Conservation (phyloP, 1,140 invertebrate species). For the Asbolus verrucosus region DNA sequence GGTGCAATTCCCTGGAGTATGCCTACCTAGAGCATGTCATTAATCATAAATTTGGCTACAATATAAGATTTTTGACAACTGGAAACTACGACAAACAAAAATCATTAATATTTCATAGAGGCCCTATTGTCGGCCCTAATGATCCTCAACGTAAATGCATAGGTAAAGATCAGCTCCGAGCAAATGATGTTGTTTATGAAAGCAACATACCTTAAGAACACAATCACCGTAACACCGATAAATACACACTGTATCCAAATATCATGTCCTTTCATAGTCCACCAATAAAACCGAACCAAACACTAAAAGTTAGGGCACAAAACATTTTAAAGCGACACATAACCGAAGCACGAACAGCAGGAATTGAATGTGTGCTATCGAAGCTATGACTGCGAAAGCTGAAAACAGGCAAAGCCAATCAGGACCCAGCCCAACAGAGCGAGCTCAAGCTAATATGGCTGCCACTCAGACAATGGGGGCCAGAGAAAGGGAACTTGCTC, state of each 20-base stretch:
- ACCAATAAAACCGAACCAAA: conserved; percentile 44
- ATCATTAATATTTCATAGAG: conserved; percentile 64
- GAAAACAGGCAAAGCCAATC: conserved; percentile 65
- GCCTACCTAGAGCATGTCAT: conserved; percentile 35
- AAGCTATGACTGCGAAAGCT: conserved; percentile 59
- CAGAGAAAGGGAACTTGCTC: conserved; percentile 63
- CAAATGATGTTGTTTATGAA: conserved; percentile 39
- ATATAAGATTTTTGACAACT: conserved; percentile 63
- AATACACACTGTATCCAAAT: conserved; percentile 48
- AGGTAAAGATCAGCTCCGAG: conserved; percentile 37
- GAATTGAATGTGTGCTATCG: conserved; percentile 58
- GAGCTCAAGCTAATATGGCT: conserved; percentile 65
- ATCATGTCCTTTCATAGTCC: conserved; percentile 45
- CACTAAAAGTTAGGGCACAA: conserved; percentile 51
- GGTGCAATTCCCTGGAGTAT: conserved; percentile 59
- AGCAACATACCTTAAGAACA: conserved; percentile 35
- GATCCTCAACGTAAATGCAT: conserved; percentile 50
- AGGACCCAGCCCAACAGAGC: conserved; percentile 63
- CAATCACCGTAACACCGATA: conserved; percentile 41
- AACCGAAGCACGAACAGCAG: conserved; percentile 52
- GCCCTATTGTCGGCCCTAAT: conserved; percentile 58
- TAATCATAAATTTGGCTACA: conserved; percentile 63
- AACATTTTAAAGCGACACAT: conserved; percentile 54
- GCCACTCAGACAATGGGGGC: conserved; percentile 64
- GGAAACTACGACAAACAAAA: conserved; percentile 61